phyloP scores from a whole-genome alignment of 2,888 invertebrate genomes.

The Drosophila lutescens region DNA sequence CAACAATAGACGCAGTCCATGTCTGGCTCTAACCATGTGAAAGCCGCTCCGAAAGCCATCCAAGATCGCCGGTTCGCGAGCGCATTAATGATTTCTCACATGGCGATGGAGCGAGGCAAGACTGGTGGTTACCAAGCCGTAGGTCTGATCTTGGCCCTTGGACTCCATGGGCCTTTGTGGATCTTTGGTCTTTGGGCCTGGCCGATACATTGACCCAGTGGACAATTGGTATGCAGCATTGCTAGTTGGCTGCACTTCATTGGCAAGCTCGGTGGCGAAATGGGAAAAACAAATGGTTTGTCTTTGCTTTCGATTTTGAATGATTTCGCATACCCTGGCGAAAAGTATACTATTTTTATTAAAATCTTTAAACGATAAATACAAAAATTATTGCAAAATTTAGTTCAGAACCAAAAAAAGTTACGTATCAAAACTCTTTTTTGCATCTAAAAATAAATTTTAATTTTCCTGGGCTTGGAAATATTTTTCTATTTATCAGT shows the following conservation, averaged over 20 bases:
- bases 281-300: conserved; percentile 64
- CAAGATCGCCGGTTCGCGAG: conserved; percentile 31
- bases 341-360: too few relatives aligned
- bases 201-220: conserved; percentile 77
- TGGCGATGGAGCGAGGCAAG: conserved; percentile 21
- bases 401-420: too few relatives aligned
- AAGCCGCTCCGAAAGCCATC: conserved; percentile 58
- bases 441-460: too few relatives aligned
- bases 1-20: conserved; percentile 62
- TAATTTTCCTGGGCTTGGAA: too few relatives aligned
- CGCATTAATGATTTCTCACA: conserved; percentile 76
- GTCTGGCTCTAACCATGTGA: conserved; percentile 56
- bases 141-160: conserved; percentile 38
- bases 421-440: too few relatives aligned
- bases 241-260: conserved; percentile 59
- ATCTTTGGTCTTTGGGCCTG: conserved; percentile 48
- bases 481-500: too few relatives aligned
- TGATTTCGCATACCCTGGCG: conserved; percentile 14
- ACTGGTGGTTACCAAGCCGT: conserved; percentile 15
- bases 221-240: conserved; percentile 72
- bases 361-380: background rate
- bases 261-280: conserved; percentile 50
- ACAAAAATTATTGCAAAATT: background rate
- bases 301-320: conserved; percentile 73
- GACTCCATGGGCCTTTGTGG: conserved; percentile 8